Evolutionary conservation across 2,797 vertebrate genomes (phyloP).

Genomic region (Pipistrellus pygmaeus): DNA sequence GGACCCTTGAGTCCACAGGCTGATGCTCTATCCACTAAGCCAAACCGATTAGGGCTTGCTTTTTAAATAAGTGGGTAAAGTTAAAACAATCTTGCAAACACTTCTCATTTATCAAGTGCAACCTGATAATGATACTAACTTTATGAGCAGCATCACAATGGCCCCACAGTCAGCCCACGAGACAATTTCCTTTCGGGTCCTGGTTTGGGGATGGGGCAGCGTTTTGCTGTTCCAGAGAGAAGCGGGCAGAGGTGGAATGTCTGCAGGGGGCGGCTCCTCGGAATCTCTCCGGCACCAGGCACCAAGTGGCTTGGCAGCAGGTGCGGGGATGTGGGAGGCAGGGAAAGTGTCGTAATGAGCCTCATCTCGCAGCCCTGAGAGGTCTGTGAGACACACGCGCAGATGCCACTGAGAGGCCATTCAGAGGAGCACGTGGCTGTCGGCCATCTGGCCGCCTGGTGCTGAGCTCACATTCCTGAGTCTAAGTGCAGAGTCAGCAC

Average conservation of each 20-base stretch:
- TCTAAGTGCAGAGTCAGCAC: background rate
- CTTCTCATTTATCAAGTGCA: background rate
- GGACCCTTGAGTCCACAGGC: too few species aligned
- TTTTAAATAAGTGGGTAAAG: constrained; percentile 32
- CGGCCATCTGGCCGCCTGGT: constrained; percentile 54
- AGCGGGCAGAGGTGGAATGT: background rate
- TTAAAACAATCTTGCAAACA: background rate
- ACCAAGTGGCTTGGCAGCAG: background rate
- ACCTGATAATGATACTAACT: background rate
- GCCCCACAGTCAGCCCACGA: background rate
- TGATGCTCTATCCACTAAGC: too few species aligned
- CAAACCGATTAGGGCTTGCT: background rate
- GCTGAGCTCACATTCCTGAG: background rate
- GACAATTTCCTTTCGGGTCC: background rate
- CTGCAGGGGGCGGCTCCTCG: background rate
- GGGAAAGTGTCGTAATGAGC: background rate
- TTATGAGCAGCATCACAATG: background rate
- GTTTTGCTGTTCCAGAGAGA: background rate
- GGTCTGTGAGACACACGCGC: background rate
- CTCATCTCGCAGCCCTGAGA: constrained; percentile 8
- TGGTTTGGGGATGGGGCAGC: background rate
- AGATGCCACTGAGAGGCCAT: background rate
- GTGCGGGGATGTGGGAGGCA: background rate
- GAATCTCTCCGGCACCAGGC: background rate
- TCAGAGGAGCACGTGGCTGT: background rate